phyloP scores from a whole-genome alignment of 2,113 vertebrate species.

The Corythoichthys intestinalis region DNA sequence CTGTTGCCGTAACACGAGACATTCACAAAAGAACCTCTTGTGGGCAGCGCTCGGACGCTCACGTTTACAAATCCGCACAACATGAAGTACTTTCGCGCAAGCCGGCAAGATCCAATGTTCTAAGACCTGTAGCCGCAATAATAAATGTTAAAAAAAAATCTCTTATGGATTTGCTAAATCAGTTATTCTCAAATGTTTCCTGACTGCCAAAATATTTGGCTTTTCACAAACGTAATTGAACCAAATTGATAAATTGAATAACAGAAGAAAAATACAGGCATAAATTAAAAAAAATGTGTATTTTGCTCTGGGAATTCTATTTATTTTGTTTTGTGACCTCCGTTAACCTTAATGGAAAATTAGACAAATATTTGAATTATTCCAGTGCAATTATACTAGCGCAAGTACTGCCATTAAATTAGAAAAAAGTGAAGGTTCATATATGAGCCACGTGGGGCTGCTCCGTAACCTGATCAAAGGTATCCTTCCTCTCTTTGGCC shows the following conservation, averaged over 20 bases:
- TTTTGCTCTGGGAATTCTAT: too few species aligned
- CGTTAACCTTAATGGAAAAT: too few species aligned
- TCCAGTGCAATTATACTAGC: too few species aligned
- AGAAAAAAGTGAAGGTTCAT: conserved; percentile 2
- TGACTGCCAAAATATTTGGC: too few species aligned
- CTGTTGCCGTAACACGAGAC: conserved; percentile 52
- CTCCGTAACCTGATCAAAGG: conserved; percentile 27
- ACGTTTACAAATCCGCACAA: conserved; percentile 4
- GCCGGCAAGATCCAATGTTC: not conserved
- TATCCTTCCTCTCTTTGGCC: conserved; percentile 15
- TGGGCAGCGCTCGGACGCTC: conserved; percentile 8
- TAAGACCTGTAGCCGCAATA: not conserved
- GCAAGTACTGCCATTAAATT: not conserved
- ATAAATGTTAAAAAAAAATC: not conserved
- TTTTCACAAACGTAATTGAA: too few species aligned
- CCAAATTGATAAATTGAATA: too few species aligned
- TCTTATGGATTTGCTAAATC: too few species aligned
- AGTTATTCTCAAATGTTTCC: too few species aligned
- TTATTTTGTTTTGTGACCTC: too few species aligned
- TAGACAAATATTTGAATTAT: too few species aligned
- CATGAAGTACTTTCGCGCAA: not conserved
- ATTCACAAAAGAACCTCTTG: conserved; percentile 31
- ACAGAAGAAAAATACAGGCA: too few species aligned
- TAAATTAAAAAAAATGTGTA: too few species aligned
- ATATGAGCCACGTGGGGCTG: not conserved